Base-by-base conservation (phyloP, 2,113 vertebrate genomes). In the Maccullochella peelii region DNA sequence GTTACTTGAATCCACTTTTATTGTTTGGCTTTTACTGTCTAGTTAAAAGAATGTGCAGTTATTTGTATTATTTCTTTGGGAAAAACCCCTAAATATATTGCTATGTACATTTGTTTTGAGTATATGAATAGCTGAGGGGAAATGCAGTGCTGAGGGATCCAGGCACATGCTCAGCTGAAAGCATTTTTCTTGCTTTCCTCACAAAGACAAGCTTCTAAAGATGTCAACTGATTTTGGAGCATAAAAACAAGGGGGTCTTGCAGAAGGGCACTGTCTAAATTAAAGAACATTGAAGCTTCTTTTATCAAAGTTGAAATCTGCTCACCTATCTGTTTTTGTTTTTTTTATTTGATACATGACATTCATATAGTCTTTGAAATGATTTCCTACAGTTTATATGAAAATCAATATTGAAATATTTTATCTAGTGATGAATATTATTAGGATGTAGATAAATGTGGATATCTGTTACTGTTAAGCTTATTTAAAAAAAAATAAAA, bases 121-220 rank as follows among this genome's bases (percentile, higher is more conserved):
- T 33, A 54, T 80, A 74, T 83, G 33, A 63, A 70, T 66, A 81
- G 44, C 72, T 74, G 42, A 70, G 58, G 65, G 84, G 40, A 71
- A 83, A 71, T 25, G 75, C 38, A 57, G 25, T 67, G 33, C 23
- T 27, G 27, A 74, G 38, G 50, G 36, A 20, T 63, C 74, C 54
- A 66, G 55, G 20, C 72, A 54, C 16, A 16, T 63, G 5, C 16
- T 65, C 38, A 49, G 61, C 44, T 71, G 21, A 23, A 69, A 61
- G 42, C 7, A 25, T 63, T 54, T 70, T 30, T 44, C 5, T 30
- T 54, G 74, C 36, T 58, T 33, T 76, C 49, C 36, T 70, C n/a
- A n/a, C 42, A 8, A 42, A 30, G 23, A 10, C 63, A 65, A 36
- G 36, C 6, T 38, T 10, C 23, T 67, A 57, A 8, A 49, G 21